phyloP scores from a whole-genome alignment of 2,797 vertebrate species.

The Heterohyrax brucei region DNA sequence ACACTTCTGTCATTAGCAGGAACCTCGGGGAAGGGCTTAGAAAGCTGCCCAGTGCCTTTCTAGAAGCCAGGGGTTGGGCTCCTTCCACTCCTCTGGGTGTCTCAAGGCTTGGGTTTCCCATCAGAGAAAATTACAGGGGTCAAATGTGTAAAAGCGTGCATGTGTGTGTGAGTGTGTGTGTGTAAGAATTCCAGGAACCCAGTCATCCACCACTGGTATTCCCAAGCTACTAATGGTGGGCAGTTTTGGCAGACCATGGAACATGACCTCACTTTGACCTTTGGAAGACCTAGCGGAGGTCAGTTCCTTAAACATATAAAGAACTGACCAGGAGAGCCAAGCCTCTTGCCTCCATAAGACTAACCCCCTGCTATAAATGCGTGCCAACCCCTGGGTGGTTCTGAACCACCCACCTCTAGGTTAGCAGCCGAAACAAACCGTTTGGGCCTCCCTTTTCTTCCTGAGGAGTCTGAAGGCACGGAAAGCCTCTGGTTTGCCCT shows the following conservation, averaged over 20 bases:
- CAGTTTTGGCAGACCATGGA: not conserved
- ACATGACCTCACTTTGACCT: not conserved
- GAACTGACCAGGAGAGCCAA: not conserved
- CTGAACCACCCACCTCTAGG: too few species aligned
- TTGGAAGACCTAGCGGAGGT: not conserved
- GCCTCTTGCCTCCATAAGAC: not conserved
- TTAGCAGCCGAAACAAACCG: too few species aligned
- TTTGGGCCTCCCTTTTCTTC: not conserved
- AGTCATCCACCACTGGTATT: not conserved
- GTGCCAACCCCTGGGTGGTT: not conserved
- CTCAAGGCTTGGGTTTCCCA: constrained; percentile 48
- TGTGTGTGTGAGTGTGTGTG: not conserved
- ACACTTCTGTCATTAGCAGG: constrained; percentile 35
- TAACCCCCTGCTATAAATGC: not conserved
- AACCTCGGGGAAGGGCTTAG: constrained; percentile 40
- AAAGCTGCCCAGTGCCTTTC: not conserved
- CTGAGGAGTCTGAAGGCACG: not conserved
- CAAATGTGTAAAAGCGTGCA: not conserved
- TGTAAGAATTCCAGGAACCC: constrained; percentile 23
- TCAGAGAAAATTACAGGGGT: constrained; percentile 35
- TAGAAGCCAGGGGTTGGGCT: not conserved
- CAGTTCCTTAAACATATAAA: not conserved
- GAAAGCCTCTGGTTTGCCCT: not conserved
- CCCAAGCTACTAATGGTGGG: not conserved
- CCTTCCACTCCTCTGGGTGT: constrained; percentile 47